Evolutionary conservation across 2,797 vertebrate genomes (phyloP).

Genomic region (Pseudochirops corinnae): DNA sequence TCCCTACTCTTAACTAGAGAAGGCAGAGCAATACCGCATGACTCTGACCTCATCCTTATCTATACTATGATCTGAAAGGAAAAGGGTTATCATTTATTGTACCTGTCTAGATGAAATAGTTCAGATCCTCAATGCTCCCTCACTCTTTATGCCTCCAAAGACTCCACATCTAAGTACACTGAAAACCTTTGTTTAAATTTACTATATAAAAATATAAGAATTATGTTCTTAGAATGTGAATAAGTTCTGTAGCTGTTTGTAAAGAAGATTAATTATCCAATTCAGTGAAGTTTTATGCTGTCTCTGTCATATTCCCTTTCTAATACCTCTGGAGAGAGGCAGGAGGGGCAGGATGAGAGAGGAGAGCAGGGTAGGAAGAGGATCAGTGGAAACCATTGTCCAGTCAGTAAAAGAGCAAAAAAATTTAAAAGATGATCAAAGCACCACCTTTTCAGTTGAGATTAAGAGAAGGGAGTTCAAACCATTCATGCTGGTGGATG

Average conservation of each 20-base stretch:
- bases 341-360: neutral
- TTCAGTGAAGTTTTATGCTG: neutral
- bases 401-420: neutral
- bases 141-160: neutral
- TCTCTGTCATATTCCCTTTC: neutral
- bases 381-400: slow-evolving; percentile 24
- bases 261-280: neutral
- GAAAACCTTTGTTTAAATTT: neutral
- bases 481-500: neutral
- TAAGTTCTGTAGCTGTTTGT: neutral
- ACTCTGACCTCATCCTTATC: neutral
- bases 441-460: neutral
- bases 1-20: slow-evolving; percentile 28
- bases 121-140: neutral
- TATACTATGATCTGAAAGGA: neutral
- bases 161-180: neutral
- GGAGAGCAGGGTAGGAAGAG: neutral
- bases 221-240: neutral
- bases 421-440: neutral
- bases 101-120: neutral
- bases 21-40: slow-evolving; percentile 24
- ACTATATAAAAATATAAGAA: neutral
- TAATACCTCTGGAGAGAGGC: neutral
- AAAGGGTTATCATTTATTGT: neutral
- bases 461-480: neutral